Evolutionary conservation across 2,797 vertebrate genomes (phyloP), one percentile per base, ranked within the genome.

Genomic region (Neosalanx taihuensis): DNA sequence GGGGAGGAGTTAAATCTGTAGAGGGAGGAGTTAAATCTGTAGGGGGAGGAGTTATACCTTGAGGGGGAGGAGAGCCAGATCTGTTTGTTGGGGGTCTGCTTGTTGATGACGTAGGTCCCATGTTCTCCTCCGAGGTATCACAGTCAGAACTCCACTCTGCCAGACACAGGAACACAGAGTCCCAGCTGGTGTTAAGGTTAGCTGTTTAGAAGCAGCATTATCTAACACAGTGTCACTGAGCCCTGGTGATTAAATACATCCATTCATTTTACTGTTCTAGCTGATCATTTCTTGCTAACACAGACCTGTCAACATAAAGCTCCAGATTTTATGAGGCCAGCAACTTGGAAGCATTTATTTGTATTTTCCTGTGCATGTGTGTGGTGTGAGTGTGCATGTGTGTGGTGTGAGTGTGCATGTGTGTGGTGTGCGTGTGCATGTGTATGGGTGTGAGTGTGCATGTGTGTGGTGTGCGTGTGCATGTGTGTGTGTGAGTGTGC

Each of bases 61-160:
- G 89, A 94, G 26, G 97, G 97, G 41, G 97, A 99, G 0, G 97
- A 98, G 1, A 98, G 89, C 97, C 97, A 98, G 85, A 99, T 97
- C 85, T 99, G 97, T 82, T 80, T 90, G 92, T 99, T 99, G 62
- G 97, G 97, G 4, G 95, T 95, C 89, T 99, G 97, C 84, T 97
- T 99, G 91, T 99, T 99, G 89, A 99, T 97, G 72, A 99, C 97
- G 0, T 99, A 99, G 0, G 96, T 98, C 61, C 97, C 97, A 10
- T 95, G 90, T 60, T 87, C 90, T 17, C 89, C 90, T 1, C 96
- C 94, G 67, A 97, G 74, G 74, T 79, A 95, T 96, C 76, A 98
- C 71, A 3, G 96, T 98, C 82, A 99, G 74, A 29, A 99, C 97
- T 0, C 97, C 97, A 67, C 85, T 93, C 97, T 99, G 80, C 5